A percentile compares a stretch with the other conserved stretches of the same genome.
phyloP scores from a whole-genome alignment of 2,797 vertebrate genomes.

The Monodelphis domestica region DNA sequence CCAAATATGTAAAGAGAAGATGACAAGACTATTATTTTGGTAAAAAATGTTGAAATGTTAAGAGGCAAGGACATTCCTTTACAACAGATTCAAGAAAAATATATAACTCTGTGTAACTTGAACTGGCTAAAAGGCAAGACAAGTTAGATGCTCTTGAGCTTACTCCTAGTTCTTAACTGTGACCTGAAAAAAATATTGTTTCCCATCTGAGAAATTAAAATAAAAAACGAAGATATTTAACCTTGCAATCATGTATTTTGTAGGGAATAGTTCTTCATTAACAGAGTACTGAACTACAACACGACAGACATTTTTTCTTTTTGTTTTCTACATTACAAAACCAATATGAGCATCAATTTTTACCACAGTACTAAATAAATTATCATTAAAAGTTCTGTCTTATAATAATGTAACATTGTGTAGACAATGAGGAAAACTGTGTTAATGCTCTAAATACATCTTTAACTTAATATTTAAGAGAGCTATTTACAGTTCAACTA shows the following conservation, averaged over 20 bases:
- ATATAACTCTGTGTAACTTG: neutral
- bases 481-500: neutral
- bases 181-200: constrained; percentile 1
- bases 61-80: neutral
- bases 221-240: constrained; percentile 33
- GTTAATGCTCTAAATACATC: neutral
- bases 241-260: neutral
- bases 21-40: too few species aligned
- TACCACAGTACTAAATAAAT: neutral
- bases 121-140: neutral
- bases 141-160: neutral
- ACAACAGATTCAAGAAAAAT: neutral
- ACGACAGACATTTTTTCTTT: neutral
- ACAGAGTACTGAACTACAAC: constrained; percentile 28
- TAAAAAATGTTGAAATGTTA: neutral
- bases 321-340: neutral
- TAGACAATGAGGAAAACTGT: neutral
- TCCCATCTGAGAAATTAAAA: constrained; percentile 38
- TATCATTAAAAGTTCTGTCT: constrained; percentile 28
- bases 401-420: constrained; percentile 13
- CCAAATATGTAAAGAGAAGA: too few species aligned
- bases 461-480: constrained; percentile 17
- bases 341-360: neutral
- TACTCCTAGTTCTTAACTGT: neutral
- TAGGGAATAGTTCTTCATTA: neutral